These are phyloP conservation scores for Pangasius krempfi DNA, from an alignment of 2,797 vertebrate species.

Conservation along the genomic window DNA sequence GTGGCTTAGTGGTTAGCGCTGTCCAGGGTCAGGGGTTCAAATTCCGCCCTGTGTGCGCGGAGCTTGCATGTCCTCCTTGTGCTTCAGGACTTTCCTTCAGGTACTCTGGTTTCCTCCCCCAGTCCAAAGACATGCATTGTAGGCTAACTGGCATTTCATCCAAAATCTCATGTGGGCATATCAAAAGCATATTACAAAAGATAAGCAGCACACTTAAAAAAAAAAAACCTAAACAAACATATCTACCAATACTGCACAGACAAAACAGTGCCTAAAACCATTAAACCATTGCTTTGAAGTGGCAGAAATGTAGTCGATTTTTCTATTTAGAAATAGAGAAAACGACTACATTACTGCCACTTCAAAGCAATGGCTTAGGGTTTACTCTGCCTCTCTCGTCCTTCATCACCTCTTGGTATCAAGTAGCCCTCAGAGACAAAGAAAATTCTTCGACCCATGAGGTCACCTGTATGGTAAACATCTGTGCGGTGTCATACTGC, in stretches of 20 bases:
- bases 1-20: no score
- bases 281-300: no score
- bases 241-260: not conserved
- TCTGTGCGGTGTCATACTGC: constrained; percentile 51
- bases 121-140: no score
- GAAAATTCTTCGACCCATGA: constrained; percentile 69
- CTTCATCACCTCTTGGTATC: constrained; percentile 40
- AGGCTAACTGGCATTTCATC: no score
- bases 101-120: no score
- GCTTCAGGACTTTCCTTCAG: no score
- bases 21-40: no score
- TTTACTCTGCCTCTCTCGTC: constrained; percentile 24
- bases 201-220: not conserved
- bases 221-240: not conserved
- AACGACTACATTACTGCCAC: not conserved
- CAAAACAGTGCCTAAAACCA: not conserved
- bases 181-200: not conserved
- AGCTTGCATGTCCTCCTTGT: no score
- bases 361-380: constrained; percentile 41
- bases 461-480: constrained; percentile 73
- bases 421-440: constrained; percentile 56
- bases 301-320: no score
- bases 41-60: no score
- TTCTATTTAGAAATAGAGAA: not conserved
- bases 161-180: not conserved